Conservation (phyloP, 2,113 vertebrate genomes). For the Opisthocomus hoazin region DNA sequence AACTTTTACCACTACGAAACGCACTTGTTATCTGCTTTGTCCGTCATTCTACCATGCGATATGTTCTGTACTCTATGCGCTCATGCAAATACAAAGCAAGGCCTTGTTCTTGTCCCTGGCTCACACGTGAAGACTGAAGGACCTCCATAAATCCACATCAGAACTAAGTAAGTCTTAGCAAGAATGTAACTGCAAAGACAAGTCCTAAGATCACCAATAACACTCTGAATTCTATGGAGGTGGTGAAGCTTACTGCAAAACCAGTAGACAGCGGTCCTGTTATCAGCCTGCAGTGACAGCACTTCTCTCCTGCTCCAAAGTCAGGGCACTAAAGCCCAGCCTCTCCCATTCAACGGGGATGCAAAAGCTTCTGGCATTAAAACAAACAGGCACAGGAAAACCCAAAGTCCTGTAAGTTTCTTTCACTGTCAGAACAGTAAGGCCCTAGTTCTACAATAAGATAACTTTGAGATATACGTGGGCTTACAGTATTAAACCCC, state of each 20-base stretch:
- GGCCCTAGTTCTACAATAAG: not conserved
- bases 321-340: not conserved
- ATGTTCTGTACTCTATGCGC: not conserved
- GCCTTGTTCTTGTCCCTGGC: not conserved
- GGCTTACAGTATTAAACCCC: not conserved
- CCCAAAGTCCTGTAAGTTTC: not conserved
- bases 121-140: not conserved
- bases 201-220: not conserved
- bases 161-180: not conserved
- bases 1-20: not conserved
- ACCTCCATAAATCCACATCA: not conserved
- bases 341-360: not conserved
- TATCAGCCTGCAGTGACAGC: not conserved
- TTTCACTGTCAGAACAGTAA: not conserved
- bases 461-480: not conserved
- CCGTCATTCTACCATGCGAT: not conserved
- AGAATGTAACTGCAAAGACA: not conserved
- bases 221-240: not conserved
- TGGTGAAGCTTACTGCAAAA: not conserved
- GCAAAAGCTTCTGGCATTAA: not conserved
- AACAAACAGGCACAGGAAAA: not conserved
- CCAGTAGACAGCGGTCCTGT: rapidly evolving
- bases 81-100: not conserved
- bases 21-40: not conserved
- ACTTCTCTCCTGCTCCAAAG: not conserved